These are phyloP conservation scores for Neoarius graeffei DNA, from an alignment of 2,113 vertebrate species.

Conservation along the genomic window DNA sequence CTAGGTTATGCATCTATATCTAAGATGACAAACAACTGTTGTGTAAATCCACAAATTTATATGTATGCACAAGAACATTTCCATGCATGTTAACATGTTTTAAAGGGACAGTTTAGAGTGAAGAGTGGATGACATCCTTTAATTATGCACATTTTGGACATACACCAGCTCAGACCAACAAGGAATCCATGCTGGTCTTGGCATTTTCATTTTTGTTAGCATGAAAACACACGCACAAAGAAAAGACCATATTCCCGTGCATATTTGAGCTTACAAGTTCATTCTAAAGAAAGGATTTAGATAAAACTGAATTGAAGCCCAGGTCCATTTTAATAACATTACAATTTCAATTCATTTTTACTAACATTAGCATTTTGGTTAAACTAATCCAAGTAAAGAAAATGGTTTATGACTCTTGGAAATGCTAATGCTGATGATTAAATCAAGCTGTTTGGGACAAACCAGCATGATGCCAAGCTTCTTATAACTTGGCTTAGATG, in stretches of 20 bases:
- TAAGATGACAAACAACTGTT: not conserved
- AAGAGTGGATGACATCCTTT: not conserved
- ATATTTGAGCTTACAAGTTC: not conserved
- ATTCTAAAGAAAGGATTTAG: not conserved
- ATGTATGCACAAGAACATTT: conserved; percentile 1
- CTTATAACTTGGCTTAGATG: not conserved
- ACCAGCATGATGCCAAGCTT: not conserved
- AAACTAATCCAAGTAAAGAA: not conserved
- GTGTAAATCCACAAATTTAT: not conserved
- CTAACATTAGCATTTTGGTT: not conserved
- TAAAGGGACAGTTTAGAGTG: not conserved
- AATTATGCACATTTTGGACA: not conserved
- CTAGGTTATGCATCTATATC: not conserved
- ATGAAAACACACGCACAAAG: too few relatives aligned
- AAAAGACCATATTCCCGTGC: not conserved
- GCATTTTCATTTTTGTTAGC: not conserved
- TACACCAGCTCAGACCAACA: not conserved
- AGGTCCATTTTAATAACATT: not conserved
- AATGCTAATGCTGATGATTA: not conserved
- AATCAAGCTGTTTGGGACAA: not conserved
- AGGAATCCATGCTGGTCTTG: not conserved
- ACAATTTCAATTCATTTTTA: not conserved
- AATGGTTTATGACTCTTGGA: not conserved
- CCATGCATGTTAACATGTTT: not conserved
- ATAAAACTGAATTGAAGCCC: not conserved